Percentiles rank a stretch among this genome's conserved stretches.
Conservation (phyloP, 2,113 vertebrate species). For the Cichladusa arquata region DNA sequence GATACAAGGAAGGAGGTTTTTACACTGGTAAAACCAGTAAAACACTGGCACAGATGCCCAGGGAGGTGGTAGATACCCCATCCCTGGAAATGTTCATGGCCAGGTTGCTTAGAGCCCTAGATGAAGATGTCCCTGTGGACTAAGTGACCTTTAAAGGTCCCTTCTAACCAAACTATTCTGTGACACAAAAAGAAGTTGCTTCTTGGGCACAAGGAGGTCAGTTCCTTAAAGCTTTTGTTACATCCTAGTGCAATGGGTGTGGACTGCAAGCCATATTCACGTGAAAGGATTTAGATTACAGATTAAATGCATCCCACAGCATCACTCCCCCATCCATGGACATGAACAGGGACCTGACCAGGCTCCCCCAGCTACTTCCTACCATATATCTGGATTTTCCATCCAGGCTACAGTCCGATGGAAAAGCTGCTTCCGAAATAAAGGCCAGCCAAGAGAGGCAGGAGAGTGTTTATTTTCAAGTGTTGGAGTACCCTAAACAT, state of each 20-base stretch:
- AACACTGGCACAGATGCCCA: not conserved
- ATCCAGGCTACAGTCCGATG: not conserved
- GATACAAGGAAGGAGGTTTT: not conserved
- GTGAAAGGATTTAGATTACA: not conserved
- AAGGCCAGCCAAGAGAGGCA: not conserved
- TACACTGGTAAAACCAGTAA: not conserved
- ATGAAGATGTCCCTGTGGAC: not conserved
- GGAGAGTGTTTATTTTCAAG: not conserved
- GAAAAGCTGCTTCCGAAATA: not conserved
- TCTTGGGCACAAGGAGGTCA: not conserved
- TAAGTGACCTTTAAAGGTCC: not conserved
- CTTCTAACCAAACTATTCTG: not conserved
- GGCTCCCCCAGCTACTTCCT: not conserved
- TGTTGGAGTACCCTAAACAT: not conserved
- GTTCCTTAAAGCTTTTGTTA: not conserved
- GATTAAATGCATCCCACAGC: not conserved
- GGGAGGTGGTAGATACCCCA: not conserved
- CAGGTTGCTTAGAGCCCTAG: not conserved
- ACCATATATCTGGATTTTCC: not conserved
- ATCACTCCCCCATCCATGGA: accelerated
- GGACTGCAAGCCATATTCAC: not conserved
- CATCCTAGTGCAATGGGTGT: not conserved
- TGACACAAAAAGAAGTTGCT: not conserved
- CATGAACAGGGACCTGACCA: not conserved
- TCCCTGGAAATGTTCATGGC: not conserved